Evolutionary conservation across 2,888 invertebrate species (phyloP), one percentile per base, ranked within the genome.

Genomic region (Archaeoteleia sp.): DNA sequence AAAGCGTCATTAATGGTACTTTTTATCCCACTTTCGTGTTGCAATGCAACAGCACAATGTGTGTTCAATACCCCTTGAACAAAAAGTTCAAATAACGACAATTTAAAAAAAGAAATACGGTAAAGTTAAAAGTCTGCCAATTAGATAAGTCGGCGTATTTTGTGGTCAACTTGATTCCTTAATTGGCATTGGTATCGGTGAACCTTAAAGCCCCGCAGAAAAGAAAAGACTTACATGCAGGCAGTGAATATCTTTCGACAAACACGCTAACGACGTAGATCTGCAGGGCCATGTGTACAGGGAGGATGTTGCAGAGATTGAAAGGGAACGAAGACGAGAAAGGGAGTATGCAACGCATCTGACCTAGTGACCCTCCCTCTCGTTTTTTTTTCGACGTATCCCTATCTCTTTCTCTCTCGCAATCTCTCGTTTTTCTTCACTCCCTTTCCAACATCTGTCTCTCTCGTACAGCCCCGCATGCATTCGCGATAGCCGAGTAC

Each of bases 351-450:
- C 75, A 76, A 77, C 77, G 78, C 78, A 76, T 82, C 75, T 82
- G 83, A 84, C 84, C 84, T 77, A 84, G 82, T 84, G 81, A 84
- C 81, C 81, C 81, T 80, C 75, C 75, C 73, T 71, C 61, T 73
- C 63, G 72, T 70, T 69, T 66, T 71, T 67, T 72, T 55, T 66
- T 20, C 20, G 20, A 35, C 27, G 12, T 43, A 8, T 14, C 29
- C 43, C 40, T 51, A 1, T 23, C 45, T 37, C 30, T 43, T 20
- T 27, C 35, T 40, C 12, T 27, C 37, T 51, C 48, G 25, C 49
- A 32, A 46, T 46, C 39, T 54, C 39, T 15, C 30, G n/a, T 40
- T 43, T 42, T 13, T 7, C 23, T 55, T 51, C n/a, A n/a, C n/a
- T n/a, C n/a, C n/a, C n/a, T n/a, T n/a, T n/a, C n/a, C n/a, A n/a